Evolutionary conservation across 1,140 invertebrate genomes (phyloP), one percentile per base, ranked within the genome.

Genomic region (Limonius californicus): DNA sequence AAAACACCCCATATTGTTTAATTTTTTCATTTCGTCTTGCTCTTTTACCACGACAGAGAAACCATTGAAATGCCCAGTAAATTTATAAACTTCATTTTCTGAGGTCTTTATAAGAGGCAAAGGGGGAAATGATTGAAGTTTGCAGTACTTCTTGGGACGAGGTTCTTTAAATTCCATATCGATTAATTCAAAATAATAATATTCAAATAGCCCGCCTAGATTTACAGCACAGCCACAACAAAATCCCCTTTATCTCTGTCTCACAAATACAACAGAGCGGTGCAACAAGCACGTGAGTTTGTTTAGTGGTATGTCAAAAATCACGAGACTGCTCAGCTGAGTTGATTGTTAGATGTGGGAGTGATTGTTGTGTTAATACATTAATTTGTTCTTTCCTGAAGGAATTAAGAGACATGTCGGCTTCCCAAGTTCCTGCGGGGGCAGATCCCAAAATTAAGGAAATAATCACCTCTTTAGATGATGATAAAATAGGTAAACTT

Each of bases 401-500:
- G 16, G 50, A 53, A 53, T 54, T 61, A 16, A 27, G 16, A 15
- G 63, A 59, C 62, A 66, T 66, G 64, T 42, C 57, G 43, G 39
- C 63, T 9, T 66, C 65, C 16, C 23, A 64, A 23, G 54, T 57
- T 30, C 62, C 60, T 9, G 61, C 65, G 30, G 67, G 61, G 75
- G 77, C 79, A 14, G 79, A 81, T 57, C 78, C 78, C 68, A 85
- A 84, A 76, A 85, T 89, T 64, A 86, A 88, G 68, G 86, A 89
- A 72, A 84, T 90, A 42, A 86, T 89, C 63, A 85, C 86, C 15
- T 81, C 84, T 59, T 75, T 90, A 67, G 87, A 88, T 59, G 88
- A 91, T 69, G 89, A 91, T 68, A 91, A 90, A 83, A 90, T 89
- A 70, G 89, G 89, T 91, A 83, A 84, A 27, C 3, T 27, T 4